Evolutionary conservation across 2,113 vertebrate species (phyloP).

Genomic region (Alexandromys fortis): DNA sequence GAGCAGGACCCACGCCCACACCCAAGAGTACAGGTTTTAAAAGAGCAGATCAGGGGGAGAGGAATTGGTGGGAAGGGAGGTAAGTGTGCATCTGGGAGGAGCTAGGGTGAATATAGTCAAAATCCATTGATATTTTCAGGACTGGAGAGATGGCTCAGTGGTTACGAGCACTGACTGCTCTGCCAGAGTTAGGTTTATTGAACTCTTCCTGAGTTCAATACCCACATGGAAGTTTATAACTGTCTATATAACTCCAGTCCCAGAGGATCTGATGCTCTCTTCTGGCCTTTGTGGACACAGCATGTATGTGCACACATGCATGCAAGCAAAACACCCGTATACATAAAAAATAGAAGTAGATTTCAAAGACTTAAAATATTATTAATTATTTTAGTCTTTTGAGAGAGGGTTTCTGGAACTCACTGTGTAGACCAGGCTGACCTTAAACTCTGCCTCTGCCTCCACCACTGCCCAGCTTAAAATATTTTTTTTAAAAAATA

Average conservation of each 20-base stretch:
- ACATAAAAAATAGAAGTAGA: background rate
- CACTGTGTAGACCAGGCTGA: background rate
- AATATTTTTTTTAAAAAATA: background rate
- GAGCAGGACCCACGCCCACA: background rate
- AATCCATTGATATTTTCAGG: background rate
- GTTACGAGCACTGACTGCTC: background rate
- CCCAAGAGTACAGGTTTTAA: background rate
- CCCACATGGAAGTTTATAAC: background rate
- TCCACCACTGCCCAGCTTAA: background rate
- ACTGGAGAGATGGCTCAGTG: background rate
- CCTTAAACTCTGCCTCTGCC: background rate
- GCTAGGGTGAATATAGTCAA: background rate
- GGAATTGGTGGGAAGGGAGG: background rate
- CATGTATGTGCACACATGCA: background rate
- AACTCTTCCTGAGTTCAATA: background rate
- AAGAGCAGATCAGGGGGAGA: background rate
- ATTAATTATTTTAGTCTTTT: background rate
- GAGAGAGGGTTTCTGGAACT: background rate
- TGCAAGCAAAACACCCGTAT: background rate
- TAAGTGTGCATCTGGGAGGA: background rate
- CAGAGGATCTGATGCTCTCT: background rate
- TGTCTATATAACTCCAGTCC: background rate
- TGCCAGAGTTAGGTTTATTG: background rate
- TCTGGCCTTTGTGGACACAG: background rate
- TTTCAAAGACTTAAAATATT: background rate